Conservation (phyloP, 1,140 invertebrate species). For the Pseudachorutes palmiensis region DNA sequence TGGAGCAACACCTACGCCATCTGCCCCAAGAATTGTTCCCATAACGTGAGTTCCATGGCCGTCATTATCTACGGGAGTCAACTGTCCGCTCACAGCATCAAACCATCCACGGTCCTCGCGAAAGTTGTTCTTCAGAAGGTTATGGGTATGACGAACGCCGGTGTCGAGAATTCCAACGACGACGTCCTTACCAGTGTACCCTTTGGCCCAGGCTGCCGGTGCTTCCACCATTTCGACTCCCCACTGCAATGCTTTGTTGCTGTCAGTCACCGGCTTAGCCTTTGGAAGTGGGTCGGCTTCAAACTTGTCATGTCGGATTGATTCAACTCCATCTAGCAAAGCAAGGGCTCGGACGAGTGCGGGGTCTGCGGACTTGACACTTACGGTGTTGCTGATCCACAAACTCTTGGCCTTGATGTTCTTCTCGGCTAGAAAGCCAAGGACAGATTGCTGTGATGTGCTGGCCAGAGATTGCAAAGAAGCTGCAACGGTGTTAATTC, state of each 20-base stretch:
- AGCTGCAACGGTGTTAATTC: too few relatives aligned
- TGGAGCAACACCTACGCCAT: slow-evolving; percentile 10
- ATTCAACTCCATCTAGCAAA: background rate
- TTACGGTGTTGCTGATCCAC: background rate
- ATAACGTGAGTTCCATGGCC: slow-evolving; percentile 21
- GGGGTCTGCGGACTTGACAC: background rate
- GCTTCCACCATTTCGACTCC: background rate
- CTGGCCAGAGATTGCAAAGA: too few relatives aligned
- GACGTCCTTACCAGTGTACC: background rate
- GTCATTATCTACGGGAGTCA: background rate
- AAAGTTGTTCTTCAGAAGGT: background rate
- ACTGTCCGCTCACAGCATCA: background rate
- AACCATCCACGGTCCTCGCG: slow-evolving; percentile 2
- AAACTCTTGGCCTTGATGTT: too few relatives aligned
- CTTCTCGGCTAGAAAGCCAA: too few relatives aligned
- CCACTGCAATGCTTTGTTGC: background rate
- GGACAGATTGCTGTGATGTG: too few relatives aligned
- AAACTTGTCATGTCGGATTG: background rate
- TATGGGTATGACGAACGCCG: slow-evolving; percentile 24
- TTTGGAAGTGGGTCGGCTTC: background rate
- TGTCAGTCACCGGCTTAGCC: background rate
- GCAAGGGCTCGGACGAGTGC: background rate
- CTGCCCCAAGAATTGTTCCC: background rate
- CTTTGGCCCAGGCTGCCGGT: background rate
- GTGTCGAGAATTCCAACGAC: background rate